These are phyloP conservation scores for Gymnogyps californianus DNA, from an alignment of 2,113 vertebrate genomes.

Conservation along the genomic window DNA sequence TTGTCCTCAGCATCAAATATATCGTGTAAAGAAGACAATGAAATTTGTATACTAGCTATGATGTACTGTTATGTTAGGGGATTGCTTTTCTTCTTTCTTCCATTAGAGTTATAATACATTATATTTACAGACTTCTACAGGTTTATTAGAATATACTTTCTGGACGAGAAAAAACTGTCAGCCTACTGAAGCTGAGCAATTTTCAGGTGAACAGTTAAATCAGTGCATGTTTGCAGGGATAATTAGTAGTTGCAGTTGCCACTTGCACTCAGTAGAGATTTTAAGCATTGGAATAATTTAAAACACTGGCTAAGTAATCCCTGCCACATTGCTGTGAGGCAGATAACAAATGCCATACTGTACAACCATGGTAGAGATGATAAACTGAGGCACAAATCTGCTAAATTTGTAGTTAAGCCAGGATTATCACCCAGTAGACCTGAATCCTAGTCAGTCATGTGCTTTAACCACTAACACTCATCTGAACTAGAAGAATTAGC, in stretches of 20 bases:
- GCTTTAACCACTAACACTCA: not conserved
- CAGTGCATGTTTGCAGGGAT: not conserved
- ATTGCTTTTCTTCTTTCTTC: not conserved
- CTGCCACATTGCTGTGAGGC: not conserved
- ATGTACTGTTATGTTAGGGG: not conserved
- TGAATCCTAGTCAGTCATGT: not conserved
- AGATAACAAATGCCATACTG: not conserved
- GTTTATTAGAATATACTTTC: not conserved
- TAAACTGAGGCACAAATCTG: not conserved
- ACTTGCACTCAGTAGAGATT: not conserved
- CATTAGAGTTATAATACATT: not conserved
- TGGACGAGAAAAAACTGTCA: not conserved
- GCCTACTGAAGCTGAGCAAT: not conserved
- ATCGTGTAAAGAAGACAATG: not conserved
- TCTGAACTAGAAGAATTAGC: not conserved
- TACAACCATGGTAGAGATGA: not conserved
- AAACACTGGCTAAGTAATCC: conserved; percentile 1
- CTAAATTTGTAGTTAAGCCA: not conserved
- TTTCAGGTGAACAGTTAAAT: conserved; percentile 10
- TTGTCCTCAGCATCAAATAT: not conserved
- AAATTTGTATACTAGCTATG: not conserved
- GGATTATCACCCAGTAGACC: not conserved
- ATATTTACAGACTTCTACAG: not conserved
- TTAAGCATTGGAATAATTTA: not conserved
- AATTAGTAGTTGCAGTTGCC: not conserved